A percentile compares a stretch with the other conserved stretches of the same genome.
Evolutionary conservation across 2,113 vertebrate species (phyloP).

Genomic region (Oenanthe oenanthe): DNA sequence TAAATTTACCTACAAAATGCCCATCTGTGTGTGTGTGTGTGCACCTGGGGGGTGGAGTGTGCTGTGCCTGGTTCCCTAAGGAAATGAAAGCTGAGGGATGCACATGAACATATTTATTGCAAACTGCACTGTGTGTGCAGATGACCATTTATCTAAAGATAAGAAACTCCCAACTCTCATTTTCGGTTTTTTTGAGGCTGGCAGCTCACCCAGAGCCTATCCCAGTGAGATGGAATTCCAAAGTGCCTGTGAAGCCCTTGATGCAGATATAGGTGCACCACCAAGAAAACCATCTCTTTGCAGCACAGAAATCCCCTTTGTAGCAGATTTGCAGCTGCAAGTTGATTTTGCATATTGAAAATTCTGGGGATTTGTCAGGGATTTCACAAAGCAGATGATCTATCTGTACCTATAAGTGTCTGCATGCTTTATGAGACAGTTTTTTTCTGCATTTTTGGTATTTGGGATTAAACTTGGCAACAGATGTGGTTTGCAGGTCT

Average conservation of each 20-base stretch:
- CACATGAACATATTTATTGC: neutral
- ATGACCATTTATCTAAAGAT: neutral
- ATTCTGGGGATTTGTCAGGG: neutral
- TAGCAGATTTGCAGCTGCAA: neutral
- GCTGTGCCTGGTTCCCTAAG: neutral
- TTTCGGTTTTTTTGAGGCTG: no score
- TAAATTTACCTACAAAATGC: neutral
- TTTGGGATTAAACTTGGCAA: neutral
- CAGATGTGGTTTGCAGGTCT: neutral
- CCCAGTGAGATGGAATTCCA: neutral
- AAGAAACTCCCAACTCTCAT: neutral
- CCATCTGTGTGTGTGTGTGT: neutral
- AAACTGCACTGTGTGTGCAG: neutral
- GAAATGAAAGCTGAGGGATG: neutral
- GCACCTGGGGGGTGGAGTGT: accelerated
- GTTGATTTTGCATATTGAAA: neutral
- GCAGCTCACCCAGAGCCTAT: neutral
- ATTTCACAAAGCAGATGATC: neutral
- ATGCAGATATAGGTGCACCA: neutral
- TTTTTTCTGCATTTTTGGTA: neutral
- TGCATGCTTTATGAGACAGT: neutral
- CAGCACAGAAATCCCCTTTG: neutral
- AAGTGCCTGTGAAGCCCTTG: neutral
- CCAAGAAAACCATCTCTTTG: neutral
- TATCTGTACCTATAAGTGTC: neutral